Conservation (phyloP, 2,888 invertebrate species). For the Cephus spinipes region DNA sequence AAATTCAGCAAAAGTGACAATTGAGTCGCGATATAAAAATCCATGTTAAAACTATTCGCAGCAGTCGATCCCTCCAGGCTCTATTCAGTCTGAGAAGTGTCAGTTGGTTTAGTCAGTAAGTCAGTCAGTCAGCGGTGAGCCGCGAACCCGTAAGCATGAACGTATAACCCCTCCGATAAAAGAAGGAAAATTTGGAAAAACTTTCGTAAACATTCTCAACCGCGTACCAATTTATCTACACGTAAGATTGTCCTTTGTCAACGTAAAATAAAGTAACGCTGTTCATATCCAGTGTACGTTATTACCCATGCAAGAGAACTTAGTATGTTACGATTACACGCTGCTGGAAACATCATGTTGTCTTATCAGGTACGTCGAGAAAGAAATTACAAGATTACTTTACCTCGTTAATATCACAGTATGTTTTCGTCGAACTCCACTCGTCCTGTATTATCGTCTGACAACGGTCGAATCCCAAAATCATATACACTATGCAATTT, state of each 20-base stretch:
- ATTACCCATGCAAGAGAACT: too few species aligned
- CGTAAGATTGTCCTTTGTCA: too few species aligned
- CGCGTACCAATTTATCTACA: too few species aligned
- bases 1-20: too few species aligned
- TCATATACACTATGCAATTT: background rate
- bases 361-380: background rate
- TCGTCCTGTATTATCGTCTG: background rate
- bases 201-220: too few species aligned
- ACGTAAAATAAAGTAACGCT: too few species aligned
- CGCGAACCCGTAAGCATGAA: background rate
- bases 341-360: background rate
- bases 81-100: background rate
- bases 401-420: background rate
- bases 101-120: background rate
- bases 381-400: background rate
- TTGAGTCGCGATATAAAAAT: background rate
- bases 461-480: background rate
- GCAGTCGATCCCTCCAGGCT: conserved; percentile 1
- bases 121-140: conserved; percentile 5
- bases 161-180: background rate
- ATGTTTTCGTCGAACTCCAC: background rate
- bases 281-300: too few species aligned
- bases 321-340: background rate
- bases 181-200: background rate
- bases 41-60: background rate